Evolutionary conservation across 2,888 invertebrate genomes (phyloP).

Genomic region (Pristionchus arcanus): DNA sequence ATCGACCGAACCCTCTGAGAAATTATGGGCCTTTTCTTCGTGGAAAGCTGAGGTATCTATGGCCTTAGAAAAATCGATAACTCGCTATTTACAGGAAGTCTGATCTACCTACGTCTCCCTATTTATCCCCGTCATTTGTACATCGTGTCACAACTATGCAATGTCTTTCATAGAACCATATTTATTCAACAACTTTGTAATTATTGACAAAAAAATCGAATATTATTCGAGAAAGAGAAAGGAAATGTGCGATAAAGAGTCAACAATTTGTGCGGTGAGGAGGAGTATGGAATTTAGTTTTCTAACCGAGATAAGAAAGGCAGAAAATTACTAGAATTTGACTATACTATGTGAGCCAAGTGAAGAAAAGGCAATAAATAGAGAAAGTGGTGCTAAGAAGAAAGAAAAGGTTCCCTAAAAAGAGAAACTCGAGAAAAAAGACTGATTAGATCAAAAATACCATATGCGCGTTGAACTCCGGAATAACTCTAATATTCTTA

Average conservation of each 20-base stretch:
- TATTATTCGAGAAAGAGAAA: constrained; percentile 16
- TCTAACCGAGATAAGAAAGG: constrained; percentile 9
- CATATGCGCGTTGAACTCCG: constrained; percentile 14
- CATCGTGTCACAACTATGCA: constrained; percentile 18
- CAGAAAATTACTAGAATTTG: neutral
- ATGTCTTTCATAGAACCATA: constrained; percentile 2
- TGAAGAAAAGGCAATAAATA: constrained; percentile 17
- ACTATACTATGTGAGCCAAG: neutral
- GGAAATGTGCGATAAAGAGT: constrained; percentile 32
- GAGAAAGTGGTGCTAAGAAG: neutral
- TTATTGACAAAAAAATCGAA: constrained; percentile 31
- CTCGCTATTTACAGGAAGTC: neutral
- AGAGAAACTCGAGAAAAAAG: constrained; percentile 22
- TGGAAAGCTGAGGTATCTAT: constrained; percentile 37
- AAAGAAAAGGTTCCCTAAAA: constrained; percentile 16
- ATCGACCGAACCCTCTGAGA: neutral
- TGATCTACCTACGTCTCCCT: neutral
- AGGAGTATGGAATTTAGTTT: constrained; percentile 7
- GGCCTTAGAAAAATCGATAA: neutral
- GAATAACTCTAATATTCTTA: constrained; percentile 23
- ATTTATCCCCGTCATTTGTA: neutral
- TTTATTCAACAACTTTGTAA: constrained; percentile 37
- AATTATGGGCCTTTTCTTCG: constrained; percentile 41
- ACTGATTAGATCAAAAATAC: constrained; percentile 25
- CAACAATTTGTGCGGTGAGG: constrained; percentile 16